These are phyloP conservation scores for Australoheros scitulus DNA, from an alignment of 2,113 vertebrate genomes.

Conservation along the genomic window DNA sequence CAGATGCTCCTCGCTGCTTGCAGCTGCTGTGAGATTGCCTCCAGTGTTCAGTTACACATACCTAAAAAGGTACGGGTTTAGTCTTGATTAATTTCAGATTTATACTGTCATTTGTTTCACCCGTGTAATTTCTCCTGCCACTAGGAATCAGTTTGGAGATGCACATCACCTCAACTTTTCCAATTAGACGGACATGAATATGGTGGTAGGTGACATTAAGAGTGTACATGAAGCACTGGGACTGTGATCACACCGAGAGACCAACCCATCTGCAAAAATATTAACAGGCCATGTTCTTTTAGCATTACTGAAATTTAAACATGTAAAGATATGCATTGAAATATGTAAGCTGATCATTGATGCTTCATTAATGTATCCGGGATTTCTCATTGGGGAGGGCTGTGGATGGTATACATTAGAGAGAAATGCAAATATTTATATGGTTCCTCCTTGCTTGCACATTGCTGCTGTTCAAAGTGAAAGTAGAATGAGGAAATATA, in stretches of 20 bases:
- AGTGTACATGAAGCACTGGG: conserved; percentile 55
- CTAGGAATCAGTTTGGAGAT: conserved; percentile 54
- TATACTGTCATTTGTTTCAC: conserved; percentile 61
- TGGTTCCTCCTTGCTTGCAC: background rate
- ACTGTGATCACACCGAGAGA: conserved; percentile 43
- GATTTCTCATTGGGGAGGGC: conserved; percentile 20
- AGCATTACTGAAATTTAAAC: conserved; percentile 44
- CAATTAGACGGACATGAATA: conserved; percentile 70
- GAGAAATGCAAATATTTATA: background rate
- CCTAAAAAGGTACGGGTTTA: conserved; percentile 51
- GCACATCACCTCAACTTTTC: conserved; percentile 69
- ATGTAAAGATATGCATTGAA: conserved; percentile 61
- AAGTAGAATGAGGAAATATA: background rate
- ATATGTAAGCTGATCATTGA: conserved; percentile 24
- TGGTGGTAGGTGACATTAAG: conserved; percentile 60
- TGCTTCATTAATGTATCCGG: conserved; percentile 4
- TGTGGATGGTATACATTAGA: background rate
- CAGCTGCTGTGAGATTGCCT: conserved; percentile 54
- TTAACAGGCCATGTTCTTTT: conserved; percentile 29
- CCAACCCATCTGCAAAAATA: conserved; percentile 20
- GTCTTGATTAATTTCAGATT: conserved; percentile 77
- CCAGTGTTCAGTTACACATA: conserved; percentile 69
- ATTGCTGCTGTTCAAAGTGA: background rate
- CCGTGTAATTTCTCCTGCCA: conserved; percentile 63
- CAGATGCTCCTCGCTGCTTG: conserved; percentile 52